Conservation (phyloP, 2,113 vertebrate species). For the Rhadina sibilatrix region DNA sequence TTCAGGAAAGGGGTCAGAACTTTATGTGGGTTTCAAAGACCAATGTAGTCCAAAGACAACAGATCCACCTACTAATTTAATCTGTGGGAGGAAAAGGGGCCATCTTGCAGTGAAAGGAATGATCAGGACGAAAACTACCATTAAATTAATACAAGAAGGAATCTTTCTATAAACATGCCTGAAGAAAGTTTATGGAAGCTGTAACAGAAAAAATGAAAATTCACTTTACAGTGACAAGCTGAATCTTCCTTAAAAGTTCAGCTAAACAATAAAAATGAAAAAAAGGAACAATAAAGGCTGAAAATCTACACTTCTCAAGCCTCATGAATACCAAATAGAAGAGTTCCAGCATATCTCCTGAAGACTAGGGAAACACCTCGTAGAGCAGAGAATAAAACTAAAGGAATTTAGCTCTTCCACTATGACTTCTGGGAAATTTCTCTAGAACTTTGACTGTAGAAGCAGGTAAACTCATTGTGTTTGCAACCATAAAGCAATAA, state of each 20-base stretch:
- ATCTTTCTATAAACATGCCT: background rate
- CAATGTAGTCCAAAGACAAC: rapidly evolving
- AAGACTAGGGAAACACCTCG: background rate
- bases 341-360: background rate
- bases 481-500: background rate
- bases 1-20: background rate
- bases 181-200: background rate
- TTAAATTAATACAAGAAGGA: background rate
- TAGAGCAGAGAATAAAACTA: background rate
- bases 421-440: background rate
- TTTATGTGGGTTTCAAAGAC: background rate
- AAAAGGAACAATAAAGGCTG: background rate
- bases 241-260: background rate
- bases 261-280: background rate
- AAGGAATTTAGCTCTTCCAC: background rate
- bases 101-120: background rate
- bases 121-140: background rate
- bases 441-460: background rate
- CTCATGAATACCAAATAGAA: background rate
- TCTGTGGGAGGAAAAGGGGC: background rate
- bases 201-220: background rate
- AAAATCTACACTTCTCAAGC: background rate
- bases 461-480: background rate
- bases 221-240: background rate
- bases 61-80: background rate